These are phyloP conservation scores for Volucella zonaria DNA, from an alignment of 2,888 invertebrate genomes.

Conservation along the genomic window DNA sequence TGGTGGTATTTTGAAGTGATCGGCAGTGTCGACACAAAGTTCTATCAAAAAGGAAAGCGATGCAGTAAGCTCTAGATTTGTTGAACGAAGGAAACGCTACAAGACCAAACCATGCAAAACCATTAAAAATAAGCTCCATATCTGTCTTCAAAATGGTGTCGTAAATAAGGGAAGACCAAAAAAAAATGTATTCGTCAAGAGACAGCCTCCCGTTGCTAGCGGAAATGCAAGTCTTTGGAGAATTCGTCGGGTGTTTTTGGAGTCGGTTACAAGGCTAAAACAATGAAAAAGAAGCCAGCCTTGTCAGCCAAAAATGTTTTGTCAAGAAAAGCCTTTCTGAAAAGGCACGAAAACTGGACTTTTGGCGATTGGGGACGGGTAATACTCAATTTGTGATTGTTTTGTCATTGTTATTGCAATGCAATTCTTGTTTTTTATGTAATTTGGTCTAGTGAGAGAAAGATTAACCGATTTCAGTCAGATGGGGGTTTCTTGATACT, in stretches of 20 bases:
- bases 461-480: too few species aligned
- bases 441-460: too few species aligned
- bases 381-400: too few species aligned
- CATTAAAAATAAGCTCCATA: not conserved
- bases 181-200: not conserved
- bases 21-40: not conserved
- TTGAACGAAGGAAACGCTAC: not conserved
- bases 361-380: too few species aligned
- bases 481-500: too few species aligned
- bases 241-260: not conserved
- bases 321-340: not conserved
- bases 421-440: too few species aligned
- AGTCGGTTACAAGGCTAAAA: not conserved
- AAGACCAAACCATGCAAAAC: not conserved
- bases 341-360: too few species aligned
- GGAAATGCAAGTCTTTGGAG: not conserved
- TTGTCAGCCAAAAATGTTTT: conserved; percentile 6
- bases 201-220: not conserved
- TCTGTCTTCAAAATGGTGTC: not conserved
- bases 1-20: not conserved
- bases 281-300: not conserved
- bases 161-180: too few species aligned
- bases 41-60: not conserved
- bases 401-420: too few species aligned
- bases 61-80: not conserved